Conservation (phyloP, 2,113 vertebrate species). For the Apus apus region DNA sequence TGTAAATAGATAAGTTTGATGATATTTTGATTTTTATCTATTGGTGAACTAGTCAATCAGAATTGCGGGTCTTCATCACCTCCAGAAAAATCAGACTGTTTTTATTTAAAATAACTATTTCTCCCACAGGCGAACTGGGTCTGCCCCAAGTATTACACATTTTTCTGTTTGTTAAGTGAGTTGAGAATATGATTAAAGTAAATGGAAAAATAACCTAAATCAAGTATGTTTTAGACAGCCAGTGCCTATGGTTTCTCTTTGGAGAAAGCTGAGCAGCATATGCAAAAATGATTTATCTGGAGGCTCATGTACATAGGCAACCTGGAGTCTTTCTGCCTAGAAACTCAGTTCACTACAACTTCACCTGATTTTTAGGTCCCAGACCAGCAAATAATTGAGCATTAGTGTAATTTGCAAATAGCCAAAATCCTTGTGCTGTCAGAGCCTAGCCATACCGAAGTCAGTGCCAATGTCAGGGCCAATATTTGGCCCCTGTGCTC, state of each 20-base stretch:
- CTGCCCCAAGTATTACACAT: conserved; percentile 65
- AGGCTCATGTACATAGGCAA: neutral
- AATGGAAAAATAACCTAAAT: conserved; percentile 44
- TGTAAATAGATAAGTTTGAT: conserved; percentile 70
- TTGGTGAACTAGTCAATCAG: conserved; percentile 70
- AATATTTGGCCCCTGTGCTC: fast-evolving
- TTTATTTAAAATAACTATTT: conserved; percentile 64
- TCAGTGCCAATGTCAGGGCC: fast-evolving
- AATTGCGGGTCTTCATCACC: conserved; percentile 66
- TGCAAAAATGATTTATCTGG: neutral
- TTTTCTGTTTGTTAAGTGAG: conserved; percentile 48
- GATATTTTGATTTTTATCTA: conserved; percentile 73
- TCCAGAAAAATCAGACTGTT: conserved; percentile 55
- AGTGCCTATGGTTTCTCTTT: neutral
- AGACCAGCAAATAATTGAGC: neutral
- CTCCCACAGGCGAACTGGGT: conserved; percentile 63
- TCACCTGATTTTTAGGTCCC: neutral
- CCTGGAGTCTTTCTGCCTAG: neutral
- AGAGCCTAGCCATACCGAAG: neutral
- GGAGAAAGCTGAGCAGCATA: neutral
- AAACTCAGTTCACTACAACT: neutral
- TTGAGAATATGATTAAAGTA: conserved; percentile 60
- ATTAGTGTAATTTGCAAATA: neutral
- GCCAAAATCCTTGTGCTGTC: neutral
- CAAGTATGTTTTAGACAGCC: neutral